These are phyloP conservation scores for Hofmannophila pseudospretella DNA, from an alignment of 2,888 invertebrate species.

Conservation along the genomic window DNA sequence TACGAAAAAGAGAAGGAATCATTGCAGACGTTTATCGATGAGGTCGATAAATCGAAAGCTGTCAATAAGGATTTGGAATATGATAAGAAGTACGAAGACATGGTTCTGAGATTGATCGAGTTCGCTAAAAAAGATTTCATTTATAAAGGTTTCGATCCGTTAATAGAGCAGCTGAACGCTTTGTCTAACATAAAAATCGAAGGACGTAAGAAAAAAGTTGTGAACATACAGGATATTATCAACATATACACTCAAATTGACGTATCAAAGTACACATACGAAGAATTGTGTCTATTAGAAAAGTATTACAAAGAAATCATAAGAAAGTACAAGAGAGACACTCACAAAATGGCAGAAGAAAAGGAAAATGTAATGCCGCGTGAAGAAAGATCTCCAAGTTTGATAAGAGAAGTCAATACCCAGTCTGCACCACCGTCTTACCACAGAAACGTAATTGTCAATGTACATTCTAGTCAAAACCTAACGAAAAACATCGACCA, in stretches of 20 bases:
- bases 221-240: constrained; percentile 57
- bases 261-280: constrained; percentile 60
- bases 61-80: constrained; percentile 60
- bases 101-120: constrained; percentile 62
- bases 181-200: constrained; percentile 57
- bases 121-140: constrained; percentile 69
- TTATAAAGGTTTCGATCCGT: constrained; percentile 70
- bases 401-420: constrained; percentile 29
- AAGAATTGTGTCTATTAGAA: constrained; percentile 65
- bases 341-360: constrained; percentile 16
- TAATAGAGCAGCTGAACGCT: constrained; percentile 60
- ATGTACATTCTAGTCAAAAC: constrained; percentile 40
- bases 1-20: constrained; percentile 59
- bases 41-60: constrained; percentile 60
- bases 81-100: constrained; percentile 67
- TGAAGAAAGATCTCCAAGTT: constrained; percentile 24
- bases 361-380: constrained; percentile 46
- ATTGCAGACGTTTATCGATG: constrained; percentile 59
- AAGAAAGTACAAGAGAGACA: constrained; percentile 48
- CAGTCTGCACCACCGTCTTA: constrained; percentile 33
- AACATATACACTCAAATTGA: constrained; percentile 65
- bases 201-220: constrained; percentile 44
- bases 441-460: constrained; percentile 45
- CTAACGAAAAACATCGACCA: constrained; percentile 39
- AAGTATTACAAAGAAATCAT: constrained; percentile 69